These are phyloP conservation scores for Chrysina gloriosa DNA, from an alignment of 2,888 invertebrate genomes.

Conservation along the genomic window DNA sequence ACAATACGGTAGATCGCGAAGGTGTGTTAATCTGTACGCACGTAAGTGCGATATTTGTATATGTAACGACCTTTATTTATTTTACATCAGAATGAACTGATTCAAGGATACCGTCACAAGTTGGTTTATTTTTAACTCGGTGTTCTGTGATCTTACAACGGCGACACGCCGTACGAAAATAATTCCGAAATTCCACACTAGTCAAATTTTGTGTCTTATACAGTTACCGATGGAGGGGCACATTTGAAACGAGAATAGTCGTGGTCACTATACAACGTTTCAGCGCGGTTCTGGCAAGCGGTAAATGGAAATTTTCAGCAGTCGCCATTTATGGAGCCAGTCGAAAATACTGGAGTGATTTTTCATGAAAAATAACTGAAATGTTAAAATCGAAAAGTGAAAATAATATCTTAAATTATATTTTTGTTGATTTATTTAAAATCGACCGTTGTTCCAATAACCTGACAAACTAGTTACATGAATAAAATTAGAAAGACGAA, in stretches of 20 bases:
- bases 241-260: constrained; percentile 43
- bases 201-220: constrained; percentile 42
- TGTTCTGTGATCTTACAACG: constrained; percentile 26
- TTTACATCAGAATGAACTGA: constrained; percentile 35
- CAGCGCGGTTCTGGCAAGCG: constrained; percentile 13
- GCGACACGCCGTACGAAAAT: constrained; percentile 36
- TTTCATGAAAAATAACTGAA: too few species aligned
- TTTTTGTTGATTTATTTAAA: too few species aligned
- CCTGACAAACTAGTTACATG: not conserved
- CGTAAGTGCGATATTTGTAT: constrained; percentile 20
- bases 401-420: too few species aligned
- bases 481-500: not conserved
- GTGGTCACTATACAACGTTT: constrained; percentile 13
- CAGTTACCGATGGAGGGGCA: constrained; percentile 42
- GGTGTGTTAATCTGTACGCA: not conserved
- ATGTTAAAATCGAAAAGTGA: not conserved
- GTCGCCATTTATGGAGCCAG: constrained; percentile 46
- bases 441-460: not conserved
- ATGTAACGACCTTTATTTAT: constrained; percentile 12
- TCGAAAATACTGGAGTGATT: constrained; percentile 5
- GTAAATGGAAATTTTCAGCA: constrained; percentile 38
- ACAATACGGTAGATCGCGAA: constrained; percentile 14
- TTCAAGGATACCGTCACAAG: constrained; percentile 34
- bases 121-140: constrained; percentile 25
- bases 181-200: constrained; percentile 39